These are phyloP conservation scores for Heliconius hortense DNA, from an alignment of 2,888 invertebrate species.

Conservation along the genomic window DNA sequence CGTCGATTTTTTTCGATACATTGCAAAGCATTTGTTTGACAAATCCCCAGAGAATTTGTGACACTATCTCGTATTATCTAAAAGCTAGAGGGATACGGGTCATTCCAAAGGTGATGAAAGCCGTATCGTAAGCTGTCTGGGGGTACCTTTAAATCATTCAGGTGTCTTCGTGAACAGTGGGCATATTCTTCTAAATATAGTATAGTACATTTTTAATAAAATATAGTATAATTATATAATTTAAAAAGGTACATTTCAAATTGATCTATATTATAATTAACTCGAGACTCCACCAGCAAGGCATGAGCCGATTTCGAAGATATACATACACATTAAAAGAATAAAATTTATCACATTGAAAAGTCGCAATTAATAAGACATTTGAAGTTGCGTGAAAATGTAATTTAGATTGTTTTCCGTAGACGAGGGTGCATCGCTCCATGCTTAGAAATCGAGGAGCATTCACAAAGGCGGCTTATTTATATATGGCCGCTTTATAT, in stretches of 20 bases:
- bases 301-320: constrained; percentile 75
- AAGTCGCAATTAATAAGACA: constrained; percentile 83
- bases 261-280: constrained; percentile 29
- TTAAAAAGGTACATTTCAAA: not conserved
- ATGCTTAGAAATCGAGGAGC: constrained; percentile 63
- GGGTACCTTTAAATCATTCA: constrained; percentile 75
- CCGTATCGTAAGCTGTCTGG: constrained; percentile 70
- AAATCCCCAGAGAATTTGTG: constrained; percentile 77
- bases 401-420: constrained; percentile 81
- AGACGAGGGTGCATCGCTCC: constrained; percentile 68
- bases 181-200: not conserved
- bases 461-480: constrained; percentile 77
- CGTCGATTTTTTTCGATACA: constrained; percentile 80
- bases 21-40: constrained; percentile 79
- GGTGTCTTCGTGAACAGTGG: constrained; percentile 51
- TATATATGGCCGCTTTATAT: constrained; percentile 81
- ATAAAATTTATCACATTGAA: constrained; percentile 80
- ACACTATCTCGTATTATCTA: constrained; percentile 77
- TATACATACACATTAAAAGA: constrained; percentile 78
- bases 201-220: too few species aligned
- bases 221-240: not conserved
- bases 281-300: constrained; percentile 73
- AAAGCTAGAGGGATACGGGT: constrained; percentile 76
- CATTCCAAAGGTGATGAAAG: constrained; percentile 79
- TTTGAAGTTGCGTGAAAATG: constrained; percentile 83